phyloP scores from a whole-genome alignment of 2,888 invertebrate genomes.

The Eumerus sabulonum region DNA sequence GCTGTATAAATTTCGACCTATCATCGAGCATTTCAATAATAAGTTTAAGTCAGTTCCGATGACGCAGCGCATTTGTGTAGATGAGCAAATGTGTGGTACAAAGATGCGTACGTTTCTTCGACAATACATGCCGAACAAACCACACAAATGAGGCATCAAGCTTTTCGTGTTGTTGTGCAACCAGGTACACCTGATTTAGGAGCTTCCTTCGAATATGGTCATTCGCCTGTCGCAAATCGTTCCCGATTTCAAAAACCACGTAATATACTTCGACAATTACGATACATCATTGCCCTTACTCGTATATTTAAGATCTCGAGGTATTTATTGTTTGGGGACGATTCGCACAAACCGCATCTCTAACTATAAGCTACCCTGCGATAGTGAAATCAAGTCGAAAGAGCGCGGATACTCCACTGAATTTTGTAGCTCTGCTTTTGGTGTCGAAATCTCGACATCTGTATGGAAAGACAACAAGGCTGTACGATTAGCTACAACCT shows the following conservation, averaged over 20 bases:
- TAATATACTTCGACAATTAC: not conserved
- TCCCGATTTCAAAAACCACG: not conserved
- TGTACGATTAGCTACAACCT: constrained; percentile 2
- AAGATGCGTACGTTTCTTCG: too few relatives aligned
- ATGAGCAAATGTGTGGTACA: too few relatives aligned
- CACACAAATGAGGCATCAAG: constrained; percentile 6
- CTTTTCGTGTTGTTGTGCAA: constrained; percentile 8
- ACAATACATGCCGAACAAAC: too few relatives aligned
- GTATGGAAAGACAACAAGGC: too few relatives aligned
- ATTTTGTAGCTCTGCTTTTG: not conserved
- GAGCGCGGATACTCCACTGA: not conserved
- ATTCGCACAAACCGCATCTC: not conserved
- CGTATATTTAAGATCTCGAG: not conserved
- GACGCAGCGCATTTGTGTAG: too few relatives aligned
- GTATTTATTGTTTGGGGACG: not conserved
- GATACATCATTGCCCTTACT: constrained; percentile 3
- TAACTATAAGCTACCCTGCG: not conserved
- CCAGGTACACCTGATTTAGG: constrained; percentile 5
- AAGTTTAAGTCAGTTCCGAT: not conserved
- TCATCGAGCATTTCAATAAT: constrained; percentile 1
- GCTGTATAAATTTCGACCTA: not conserved
- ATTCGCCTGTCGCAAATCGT: too few relatives aligned
- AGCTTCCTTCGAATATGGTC: too few relatives aligned
- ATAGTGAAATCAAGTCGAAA: not conserved
- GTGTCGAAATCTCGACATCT: not conserved